These are phyloP conservation scores for Lasioglossum pauxillum DNA, from an alignment of 2,888 invertebrate species.

Conservation along the genomic window DNA sequence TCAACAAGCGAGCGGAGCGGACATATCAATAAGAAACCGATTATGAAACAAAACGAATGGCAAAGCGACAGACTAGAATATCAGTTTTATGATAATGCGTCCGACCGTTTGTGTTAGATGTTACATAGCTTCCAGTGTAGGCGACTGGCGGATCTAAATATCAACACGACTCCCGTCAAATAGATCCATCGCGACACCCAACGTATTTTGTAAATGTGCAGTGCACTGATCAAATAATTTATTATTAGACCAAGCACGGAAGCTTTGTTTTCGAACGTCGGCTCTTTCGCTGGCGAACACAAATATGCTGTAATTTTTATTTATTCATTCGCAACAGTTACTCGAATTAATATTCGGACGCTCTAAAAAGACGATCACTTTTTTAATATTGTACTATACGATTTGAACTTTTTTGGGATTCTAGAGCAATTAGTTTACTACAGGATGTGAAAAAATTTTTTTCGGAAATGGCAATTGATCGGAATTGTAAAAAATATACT, in stretches of 20 bases:
- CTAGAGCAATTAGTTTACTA: no score
- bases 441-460: no score
- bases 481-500: no score
- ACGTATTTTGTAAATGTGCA: not conserved
- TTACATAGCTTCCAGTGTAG: not conserved
- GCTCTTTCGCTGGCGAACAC: no score
- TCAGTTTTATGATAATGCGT: not conserved
- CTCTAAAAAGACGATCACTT: no score
- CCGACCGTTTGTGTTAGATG: not conserved
- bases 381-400: no score
- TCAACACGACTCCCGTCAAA: not conserved
- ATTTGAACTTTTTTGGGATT: no score
- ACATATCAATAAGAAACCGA: not conserved
- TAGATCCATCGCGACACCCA: not conserved
- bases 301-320: not conserved
- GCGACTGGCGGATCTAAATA: not conserved
- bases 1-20: not conserved
- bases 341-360: no score
- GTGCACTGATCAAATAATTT: not conserved
- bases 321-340: not conserved
- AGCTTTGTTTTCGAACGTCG: not conserved
- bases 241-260: not conserved
- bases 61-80: not conserved
- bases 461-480: no score
- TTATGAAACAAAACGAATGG: not conserved